Evolutionary conservation across 1,140 invertebrate species (phyloP).

Genomic region (Rhagoletis zephyria): DNA sequence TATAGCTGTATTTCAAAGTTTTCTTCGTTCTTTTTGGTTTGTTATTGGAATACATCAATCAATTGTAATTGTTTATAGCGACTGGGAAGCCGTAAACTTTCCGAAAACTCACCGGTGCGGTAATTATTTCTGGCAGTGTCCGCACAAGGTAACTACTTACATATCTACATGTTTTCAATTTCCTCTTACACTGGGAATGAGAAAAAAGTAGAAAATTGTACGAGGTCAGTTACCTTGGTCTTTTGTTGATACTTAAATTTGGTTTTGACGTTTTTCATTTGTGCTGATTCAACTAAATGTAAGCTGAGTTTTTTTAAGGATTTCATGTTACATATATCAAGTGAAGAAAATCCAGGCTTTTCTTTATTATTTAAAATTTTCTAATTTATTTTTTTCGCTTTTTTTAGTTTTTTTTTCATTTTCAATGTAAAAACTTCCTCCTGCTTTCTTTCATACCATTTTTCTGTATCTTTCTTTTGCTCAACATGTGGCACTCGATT

Average conservation of each 20-base stretch:
- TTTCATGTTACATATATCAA: no score
- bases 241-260: no score
- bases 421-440: background rate
- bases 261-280: no score
- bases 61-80: background rate
- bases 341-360: no score
- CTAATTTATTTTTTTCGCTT: background rate
- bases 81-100: no score
- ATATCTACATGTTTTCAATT: background rate
- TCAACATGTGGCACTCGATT: background rate
- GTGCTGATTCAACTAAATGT: background rate
- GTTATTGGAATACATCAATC: background rate
- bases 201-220: background rate
- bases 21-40: background rate
- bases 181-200: background rate
- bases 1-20: no score
- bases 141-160: background rate
- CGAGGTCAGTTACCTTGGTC: constrained; percentile 5
- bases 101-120: background rate
- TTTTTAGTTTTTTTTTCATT: background rate
- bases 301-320: no score
- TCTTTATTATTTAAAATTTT: no score
- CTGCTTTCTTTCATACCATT: background rate
- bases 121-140: background rate
- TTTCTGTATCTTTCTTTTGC: background rate